A percentile compares a stretch with the other conserved stretches of the same genome.
phyloP scores from a whole-genome alignment of 2,113 vertebrate species.

The Toxostoma redivivum region DNA sequence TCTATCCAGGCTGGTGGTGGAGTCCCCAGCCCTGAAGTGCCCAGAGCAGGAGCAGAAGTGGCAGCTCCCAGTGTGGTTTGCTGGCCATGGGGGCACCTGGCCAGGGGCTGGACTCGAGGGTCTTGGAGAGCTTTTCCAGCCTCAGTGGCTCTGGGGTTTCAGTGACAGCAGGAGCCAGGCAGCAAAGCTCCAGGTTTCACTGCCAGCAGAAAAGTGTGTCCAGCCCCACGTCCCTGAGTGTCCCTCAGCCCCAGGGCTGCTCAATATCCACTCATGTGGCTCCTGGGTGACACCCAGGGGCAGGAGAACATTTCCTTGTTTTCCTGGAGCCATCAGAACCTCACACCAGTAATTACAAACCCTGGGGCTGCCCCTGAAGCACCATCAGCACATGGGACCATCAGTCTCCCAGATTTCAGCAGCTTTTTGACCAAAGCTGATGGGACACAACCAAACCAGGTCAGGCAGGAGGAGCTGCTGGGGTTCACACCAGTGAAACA shows the following conservation, averaged over 20 bases:
- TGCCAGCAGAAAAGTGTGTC: fast-evolving
- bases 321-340: background rate
- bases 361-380: background rate
- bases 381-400: background rate
- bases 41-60: fast-evolving
- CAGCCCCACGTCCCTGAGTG: background rate
- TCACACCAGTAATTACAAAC: background rate
- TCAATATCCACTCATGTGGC: background rate
- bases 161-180: background rate
- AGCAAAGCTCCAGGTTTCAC: background rate
- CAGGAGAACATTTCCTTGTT: background rate
- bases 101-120: background rate
- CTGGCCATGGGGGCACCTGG: background rate
- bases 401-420: background rate
- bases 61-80: background rate
- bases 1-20: background rate
- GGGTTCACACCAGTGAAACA: background rate
- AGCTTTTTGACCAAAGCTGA: background rate
- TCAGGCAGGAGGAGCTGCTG: background rate
- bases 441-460: background rate
- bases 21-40: background rate
- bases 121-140: background rate
- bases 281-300: background rate
- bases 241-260: background rate
- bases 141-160: background rate